phyloP scores from a whole-genome alignment of 2,113 vertebrate genomes.

The Spheniscus mendiculus region DNA sequence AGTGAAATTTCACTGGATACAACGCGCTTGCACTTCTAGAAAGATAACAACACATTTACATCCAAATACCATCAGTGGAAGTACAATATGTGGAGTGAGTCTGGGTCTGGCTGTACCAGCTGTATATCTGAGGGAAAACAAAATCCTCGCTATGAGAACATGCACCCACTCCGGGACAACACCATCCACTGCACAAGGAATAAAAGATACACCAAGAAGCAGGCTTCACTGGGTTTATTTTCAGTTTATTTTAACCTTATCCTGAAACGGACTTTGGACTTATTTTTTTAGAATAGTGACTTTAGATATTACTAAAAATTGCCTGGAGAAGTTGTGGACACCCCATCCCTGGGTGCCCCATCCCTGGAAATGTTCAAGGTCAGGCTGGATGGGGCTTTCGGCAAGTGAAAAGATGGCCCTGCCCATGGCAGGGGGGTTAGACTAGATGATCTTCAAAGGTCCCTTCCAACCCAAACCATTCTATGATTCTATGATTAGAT shows the following conservation, averaged over 20 bases:
- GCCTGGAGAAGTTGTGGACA: background rate
- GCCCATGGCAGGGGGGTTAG: background rate
- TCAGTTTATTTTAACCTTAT: background rate
- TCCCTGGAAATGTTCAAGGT: background rate
- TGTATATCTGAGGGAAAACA: background rate
- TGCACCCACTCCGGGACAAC: background rate
- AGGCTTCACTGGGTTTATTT: background rate
- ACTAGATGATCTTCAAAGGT: background rate
- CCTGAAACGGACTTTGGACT: background rate
- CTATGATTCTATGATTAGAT: background rate
- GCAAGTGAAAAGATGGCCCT: background rate
- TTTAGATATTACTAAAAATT: background rate
- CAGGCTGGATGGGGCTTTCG: background rate
- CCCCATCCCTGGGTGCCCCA: background rate
- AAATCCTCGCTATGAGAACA: accelerated
- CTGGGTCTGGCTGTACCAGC: background rate
- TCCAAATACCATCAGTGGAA: background rate
- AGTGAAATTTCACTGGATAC: background rate
- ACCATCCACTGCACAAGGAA: accelerated
- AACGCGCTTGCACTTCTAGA: background rate
- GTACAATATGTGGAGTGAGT: background rate
- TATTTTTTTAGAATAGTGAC: background rate
- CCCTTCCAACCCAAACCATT: background rate
- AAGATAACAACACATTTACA: background rate
- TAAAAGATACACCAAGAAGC: background rate